Conservation (phyloP, 1,140 invertebrate genomes). For the Chelonus insularis region DNA sequence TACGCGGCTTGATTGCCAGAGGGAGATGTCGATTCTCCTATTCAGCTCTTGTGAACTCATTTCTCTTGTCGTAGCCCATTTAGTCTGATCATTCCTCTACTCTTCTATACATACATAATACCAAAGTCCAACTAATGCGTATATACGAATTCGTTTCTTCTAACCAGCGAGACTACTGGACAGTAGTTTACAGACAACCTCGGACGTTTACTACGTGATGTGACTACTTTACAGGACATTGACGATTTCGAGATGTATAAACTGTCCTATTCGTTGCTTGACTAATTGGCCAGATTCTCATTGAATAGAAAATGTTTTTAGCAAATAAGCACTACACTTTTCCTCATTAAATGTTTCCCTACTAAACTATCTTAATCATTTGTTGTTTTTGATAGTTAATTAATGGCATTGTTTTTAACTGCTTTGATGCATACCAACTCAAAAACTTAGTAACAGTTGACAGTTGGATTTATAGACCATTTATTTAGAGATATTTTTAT, state of each 20-base stretch:
- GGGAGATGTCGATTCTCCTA: constrained; percentile 28
- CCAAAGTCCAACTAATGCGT: no score
- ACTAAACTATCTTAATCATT: no score
- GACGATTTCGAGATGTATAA: not conserved
- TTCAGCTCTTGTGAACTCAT: constrained; percentile 8
- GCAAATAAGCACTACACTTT: not conserved
- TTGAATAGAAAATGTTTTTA: not conserved
- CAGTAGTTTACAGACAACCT: constrained; percentile 8
- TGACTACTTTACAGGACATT: constrained; percentile 32
- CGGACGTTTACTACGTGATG: constrained; percentile 37
- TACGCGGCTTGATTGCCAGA: constrained; percentile 57
- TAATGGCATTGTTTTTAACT: no score
- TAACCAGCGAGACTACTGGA: constrained; percentile 17
- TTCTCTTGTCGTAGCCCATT: not conserved
- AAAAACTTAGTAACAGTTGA: no score
- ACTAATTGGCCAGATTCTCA: constrained; percentile 8
- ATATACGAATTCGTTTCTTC: constrained; percentile 25
- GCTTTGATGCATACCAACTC: no score
- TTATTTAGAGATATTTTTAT: no score
- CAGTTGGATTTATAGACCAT: no score
- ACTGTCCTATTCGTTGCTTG: constrained; percentile 1
- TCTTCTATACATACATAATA: constrained; percentile 8
- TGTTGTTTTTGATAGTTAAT: no score
- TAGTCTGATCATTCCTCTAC: constrained; percentile 31
- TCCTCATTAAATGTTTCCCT: no score